phyloP scores from a whole-genome alignment of 2,888 invertebrate species.

The Conistra vaccinii region DNA sequence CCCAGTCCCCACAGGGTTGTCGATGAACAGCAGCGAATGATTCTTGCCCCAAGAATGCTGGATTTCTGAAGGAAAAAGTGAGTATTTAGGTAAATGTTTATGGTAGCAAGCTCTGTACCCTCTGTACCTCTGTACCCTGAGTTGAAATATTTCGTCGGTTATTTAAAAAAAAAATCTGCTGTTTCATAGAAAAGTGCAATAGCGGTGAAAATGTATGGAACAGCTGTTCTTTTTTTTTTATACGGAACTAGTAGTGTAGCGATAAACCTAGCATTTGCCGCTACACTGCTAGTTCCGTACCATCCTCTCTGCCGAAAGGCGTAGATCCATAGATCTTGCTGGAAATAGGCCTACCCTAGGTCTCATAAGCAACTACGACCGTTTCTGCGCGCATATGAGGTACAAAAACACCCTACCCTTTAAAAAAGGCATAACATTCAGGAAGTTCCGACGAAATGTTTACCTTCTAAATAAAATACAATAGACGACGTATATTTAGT shows the following conservation, averaged over 20 bases:
- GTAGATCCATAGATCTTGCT: neutral
- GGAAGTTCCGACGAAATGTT: neutral
- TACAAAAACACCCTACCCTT: neutral
- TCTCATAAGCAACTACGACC: neutral
- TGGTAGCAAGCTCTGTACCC: too few relatives aligned
- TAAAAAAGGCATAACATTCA: neutral
- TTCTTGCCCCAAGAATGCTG: constrained; percentile 91
- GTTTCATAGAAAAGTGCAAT: too few relatives aligned
- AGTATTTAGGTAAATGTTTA: neutral
- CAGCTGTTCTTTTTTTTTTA: too few relatives aligned
- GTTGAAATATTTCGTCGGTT: too few relatives aligned
- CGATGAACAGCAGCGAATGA: constrained; percentile 92
- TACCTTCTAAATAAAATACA: too few relatives aligned
- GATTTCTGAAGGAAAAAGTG: constrained; percentile 78
- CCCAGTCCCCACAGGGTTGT: constrained; percentile 93
- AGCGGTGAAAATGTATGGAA: too few relatives aligned
- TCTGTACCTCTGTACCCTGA: too few relatives aligned
- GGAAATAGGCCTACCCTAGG: neutral
- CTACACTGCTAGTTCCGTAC: neutral
- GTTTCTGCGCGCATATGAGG: neutral
- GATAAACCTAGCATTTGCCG: too few relatives aligned
- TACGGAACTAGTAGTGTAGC: too few relatives aligned
- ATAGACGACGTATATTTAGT: too few relatives aligned
- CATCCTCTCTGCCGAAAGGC: neutral
- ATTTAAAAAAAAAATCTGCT: too few relatives aligned